Evolutionary conservation across 2,888 invertebrate genomes (phyloP), one percentile per base, ranked within the genome.

Genomic region (Epiperipatus broadwayi): DNA sequence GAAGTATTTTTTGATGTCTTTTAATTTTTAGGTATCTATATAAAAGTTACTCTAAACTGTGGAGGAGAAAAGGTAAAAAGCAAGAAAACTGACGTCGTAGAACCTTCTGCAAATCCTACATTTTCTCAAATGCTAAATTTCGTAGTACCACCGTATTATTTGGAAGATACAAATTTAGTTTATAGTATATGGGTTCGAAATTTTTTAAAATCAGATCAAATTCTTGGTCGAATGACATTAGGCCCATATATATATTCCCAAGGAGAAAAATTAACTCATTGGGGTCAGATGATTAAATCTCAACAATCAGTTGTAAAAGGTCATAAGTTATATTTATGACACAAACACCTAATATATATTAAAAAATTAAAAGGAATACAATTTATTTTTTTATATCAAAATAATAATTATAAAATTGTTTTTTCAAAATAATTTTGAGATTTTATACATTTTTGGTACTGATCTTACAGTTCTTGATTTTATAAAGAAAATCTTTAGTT

Each of bases 201-300:
- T 8, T 41, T 45, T 20, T 40, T 51, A 19, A 49, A 47, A 19
- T 50, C 47, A 5, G 51, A 53, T 40, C 44, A 46, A 22, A 44
- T 49, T 12, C 34, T 54, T 7, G 55, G 54, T 1, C 44, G 54
- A 21, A 43, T 52, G 4, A 47, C 50, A 15, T 45, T 53, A 5
- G 56, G 56, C 4, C 56, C 56, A 1, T 49, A 48, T 34, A 48
- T 49, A 5, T 50, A 49, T 30, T 44, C 48, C 5, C 46, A 45
- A 16, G 49, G 47, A 2, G 46, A 48, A 5, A 46, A 45, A 20
- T 40, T 47, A 12, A 54, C 54, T 0, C 53, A 53, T 14, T 56
- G 55, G 56, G 56, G 56, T 1, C 45, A 45, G 29, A 49, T 45
- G 5, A 37, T 52, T 5, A 31, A 46, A n/a, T 42, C 45, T 19